Conservation (phyloP, 2,113 vertebrate species). For the Greenwoodochromis staneri region DNA sequence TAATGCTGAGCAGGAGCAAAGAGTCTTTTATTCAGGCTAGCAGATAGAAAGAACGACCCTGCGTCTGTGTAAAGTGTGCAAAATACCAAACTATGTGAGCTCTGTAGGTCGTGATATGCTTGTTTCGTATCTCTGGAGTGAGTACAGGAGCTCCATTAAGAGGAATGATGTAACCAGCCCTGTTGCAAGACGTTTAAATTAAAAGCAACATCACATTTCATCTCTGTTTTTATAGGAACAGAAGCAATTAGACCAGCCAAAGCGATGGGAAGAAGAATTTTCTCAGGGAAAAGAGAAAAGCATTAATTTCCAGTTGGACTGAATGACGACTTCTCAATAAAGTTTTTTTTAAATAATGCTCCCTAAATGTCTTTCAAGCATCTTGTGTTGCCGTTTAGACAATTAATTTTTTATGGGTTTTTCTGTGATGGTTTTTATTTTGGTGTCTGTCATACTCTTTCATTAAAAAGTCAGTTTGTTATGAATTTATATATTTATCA, state of each 20-base stretch:
- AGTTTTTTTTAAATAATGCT: not conserved
- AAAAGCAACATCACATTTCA: not conserved
- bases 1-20: not conserved
- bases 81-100: not conserved
- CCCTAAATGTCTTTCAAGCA: not conserved
- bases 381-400: not conserved
- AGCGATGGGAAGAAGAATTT: not conserved
- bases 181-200: not conserved
- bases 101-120: not conserved
- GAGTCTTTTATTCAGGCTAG: not conserved
- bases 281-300: not conserved
- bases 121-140: not conserved
- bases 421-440: not conserved
- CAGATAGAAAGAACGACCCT: not conserved
- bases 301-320: not conserved
- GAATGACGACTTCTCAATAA: not conserved
- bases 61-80: not conserved
- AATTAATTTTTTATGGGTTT: accelerated
- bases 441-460: not conserved
- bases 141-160: not conserved
- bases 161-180: not conserved
- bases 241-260: not conserved
- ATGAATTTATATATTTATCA: not conserved
- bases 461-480: not conserved
- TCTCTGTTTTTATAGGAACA: not conserved